Base-by-base conservation (phyloP, 2,888 invertebrate genomes). In the Acleris sparsana region DNA sequence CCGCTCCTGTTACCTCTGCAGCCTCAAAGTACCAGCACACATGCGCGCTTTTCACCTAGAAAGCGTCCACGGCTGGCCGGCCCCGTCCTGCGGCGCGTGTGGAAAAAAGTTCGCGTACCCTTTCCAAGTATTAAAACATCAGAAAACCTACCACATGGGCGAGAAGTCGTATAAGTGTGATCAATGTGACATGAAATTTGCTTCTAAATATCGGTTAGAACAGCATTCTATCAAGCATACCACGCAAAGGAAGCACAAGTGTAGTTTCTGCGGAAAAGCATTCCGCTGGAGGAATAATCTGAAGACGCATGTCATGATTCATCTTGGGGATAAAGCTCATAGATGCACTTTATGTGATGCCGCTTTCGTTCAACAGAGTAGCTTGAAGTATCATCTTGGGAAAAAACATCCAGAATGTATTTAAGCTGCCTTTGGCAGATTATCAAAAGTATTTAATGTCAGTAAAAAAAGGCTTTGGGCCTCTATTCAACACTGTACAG, bases 61-160 rank as follows among this genome's bases (percentile, higher is more conserved):
- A 58, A 72, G 75, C 46, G 80, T 71, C 3, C 85, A 85, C 59
- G 82, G 82, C 0, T 68, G 83, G 3, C 79, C 79, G 0, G 73
- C 78, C 0, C 85, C 85, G 1, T 72, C 71, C 0, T 84, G 85
- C 61, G 74, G 74, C 0, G 82, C 80, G 0, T 85, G 85, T 69
- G 84, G 82, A 6, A 83, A 80, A 63, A 85, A 83, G 57, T 85
- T 85, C 67, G 71, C 78, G 0, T 83, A 71, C 61, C 82, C 80
- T 0, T 71, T 72, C 65, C 74, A 73, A 63, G 78, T 84, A 6
- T 56, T 83, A 44, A 68, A 72, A 1, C 84, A 84, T 22, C 85
- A 84, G 61, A 83, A 78, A 71, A 59, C 63, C 1, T 64, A 71
- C 9, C 85, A 85, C 59, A 83, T 85, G 84, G 81, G 79, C 3